Base-by-base conservation (phyloP, 2,888 invertebrate genomes). In the Heliconius aoede region DNA sequence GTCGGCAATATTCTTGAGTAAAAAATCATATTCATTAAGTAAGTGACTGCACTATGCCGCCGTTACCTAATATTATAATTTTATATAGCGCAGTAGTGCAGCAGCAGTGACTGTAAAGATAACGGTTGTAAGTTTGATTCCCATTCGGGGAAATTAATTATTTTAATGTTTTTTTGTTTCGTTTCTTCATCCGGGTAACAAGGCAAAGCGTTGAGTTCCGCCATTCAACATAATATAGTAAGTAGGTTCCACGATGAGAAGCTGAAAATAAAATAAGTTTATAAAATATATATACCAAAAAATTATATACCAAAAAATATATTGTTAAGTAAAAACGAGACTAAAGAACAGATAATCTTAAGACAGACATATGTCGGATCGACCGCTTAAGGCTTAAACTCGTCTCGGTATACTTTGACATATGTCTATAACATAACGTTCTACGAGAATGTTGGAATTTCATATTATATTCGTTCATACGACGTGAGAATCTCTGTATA, bases 401-500 rank as follows among this genome's bases (percentile, higher is more conserved):
- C 51, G 30, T 68, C 68, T n/a, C 68, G 46, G 68, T 68, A 21
- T 68, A 46, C 68, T 46, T 68, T 51, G 68, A 68, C 68, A 68
- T 51, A 30, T 51, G 68, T 68, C 51, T 30, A 28, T 68, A 68
- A 51, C 68, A 51, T 30, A 28, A 64, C 26, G 15, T 28, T 30
- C 21, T 62, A 32, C 36, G 36, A 36, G 36, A 36, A 36, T 64
- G 11, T 36, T 24, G 58, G 32, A 18, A 24, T 9, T 18, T 30
- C 5, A 15, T 24, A 71, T 18, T 36, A 28, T 32, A 71, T 71
- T 58, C 58, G n/a, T 30, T 26, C 15, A 46, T 13, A 46, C 46
- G 18, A 46, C 18, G 5, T 26, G 13, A 8, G 15, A 46, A 46
- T 26, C 24, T 67, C 46, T 46, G 24, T 67, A 28, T 15, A 46